Base-by-base conservation (phyloP, 2,113 vertebrate genomes). In the Vireo altiloquus region DNA sequence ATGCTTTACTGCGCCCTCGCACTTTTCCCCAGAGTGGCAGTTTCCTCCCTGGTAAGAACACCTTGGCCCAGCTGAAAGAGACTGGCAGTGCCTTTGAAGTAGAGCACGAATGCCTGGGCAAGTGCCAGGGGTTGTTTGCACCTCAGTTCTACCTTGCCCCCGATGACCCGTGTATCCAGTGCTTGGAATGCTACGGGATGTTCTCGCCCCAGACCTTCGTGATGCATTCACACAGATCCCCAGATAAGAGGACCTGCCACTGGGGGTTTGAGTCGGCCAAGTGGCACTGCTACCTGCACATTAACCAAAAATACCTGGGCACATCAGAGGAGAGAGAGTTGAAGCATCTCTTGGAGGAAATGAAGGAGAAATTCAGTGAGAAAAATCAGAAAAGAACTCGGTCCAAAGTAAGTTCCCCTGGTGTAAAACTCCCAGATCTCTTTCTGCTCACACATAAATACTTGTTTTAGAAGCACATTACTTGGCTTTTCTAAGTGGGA, bases 241-340 rank as follows among this genome's bases (percentile, higher is more conserved):
- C 99, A 0, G 99, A 99, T 98, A 99, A 99, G 98, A 99, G 99
- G 97, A 99, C 99, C 97, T 99, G 99, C 97, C 99, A 99, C 96
- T 99, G 99, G 99, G 99, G 99, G 39, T 99, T 99, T 92, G 99
- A 99, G 85, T 99, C 99, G 0, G 98, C 99, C 97, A 99, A 99
- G 97, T 99, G 99, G 99, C 99, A 99, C 92, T 99, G 99, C 97
- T 99, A 99, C 97, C 98, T 99, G 96, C 99, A 99, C 70, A 98
- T 99, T 37, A 99, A 98, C 97, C 98, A 98, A 96, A 99, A 99
- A 97, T 99, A 99, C 96, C 91, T 98, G 76, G 99, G 98, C 56
- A 99, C 98, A 0, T 94, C 98, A 0, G 99, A 99, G 92, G 99
- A 99, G 96, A 98, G 97, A 92, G 97, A 98, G 74, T 97, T 99